These are phyloP conservation scores for Bellardia pandia DNA, from an alignment of 2,888 invertebrate species.

Conservation along the genomic window DNA sequence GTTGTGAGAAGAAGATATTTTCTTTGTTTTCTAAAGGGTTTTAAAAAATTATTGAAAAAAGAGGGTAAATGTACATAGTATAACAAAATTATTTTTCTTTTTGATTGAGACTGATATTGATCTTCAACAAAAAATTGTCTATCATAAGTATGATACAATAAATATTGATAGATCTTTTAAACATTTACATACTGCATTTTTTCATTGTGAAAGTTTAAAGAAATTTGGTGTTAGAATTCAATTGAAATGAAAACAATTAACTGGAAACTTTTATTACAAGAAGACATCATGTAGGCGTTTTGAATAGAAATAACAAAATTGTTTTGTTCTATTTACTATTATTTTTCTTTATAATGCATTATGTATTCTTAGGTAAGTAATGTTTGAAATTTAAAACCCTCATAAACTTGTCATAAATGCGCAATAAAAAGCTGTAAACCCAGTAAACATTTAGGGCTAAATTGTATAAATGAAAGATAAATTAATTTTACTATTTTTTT, in stretches of 20 bases:
- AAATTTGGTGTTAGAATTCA: slow-evolving; percentile 3
- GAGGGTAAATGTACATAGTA: slow-evolving; percentile 61
- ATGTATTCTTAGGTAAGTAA: background rate
- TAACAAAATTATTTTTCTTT: slow-evolving; percentile 29
- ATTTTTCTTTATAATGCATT: background rate
- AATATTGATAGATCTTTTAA: slow-evolving; percentile 9
- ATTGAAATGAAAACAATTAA: slow-evolving; percentile 22
- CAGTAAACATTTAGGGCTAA: no score
- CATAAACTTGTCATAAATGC: background rate
- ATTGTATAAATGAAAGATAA: no score
- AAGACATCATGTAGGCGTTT: slow-evolving; percentile 33
- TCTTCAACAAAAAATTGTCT: slow-evolving; percentile 45
- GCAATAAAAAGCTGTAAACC: background rate
- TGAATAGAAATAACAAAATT: slow-evolving; percentile 29
- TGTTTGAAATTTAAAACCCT: slow-evolving; percentile 35
- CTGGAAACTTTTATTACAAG: background rate
- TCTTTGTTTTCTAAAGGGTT: slow-evolving; percentile 22
- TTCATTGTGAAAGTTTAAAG: background rate
- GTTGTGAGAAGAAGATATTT: slow-evolving; percentile 40
- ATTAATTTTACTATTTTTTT: no score
- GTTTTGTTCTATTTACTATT: slow-evolving; percentile 20
- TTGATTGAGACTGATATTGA: slow-evolving; percentile 62
- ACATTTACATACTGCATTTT: slow-evolving; percentile 15
- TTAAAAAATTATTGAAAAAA: slow-evolving; percentile 31
- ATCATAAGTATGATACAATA: slow-evolving; percentile 14